A percentile compares a stretch with the other conserved stretches of the same genome.
phyloP scores from a whole-genome alignment of 2,113 vertebrate genomes.

The Cheilinus undulatus region DNA sequence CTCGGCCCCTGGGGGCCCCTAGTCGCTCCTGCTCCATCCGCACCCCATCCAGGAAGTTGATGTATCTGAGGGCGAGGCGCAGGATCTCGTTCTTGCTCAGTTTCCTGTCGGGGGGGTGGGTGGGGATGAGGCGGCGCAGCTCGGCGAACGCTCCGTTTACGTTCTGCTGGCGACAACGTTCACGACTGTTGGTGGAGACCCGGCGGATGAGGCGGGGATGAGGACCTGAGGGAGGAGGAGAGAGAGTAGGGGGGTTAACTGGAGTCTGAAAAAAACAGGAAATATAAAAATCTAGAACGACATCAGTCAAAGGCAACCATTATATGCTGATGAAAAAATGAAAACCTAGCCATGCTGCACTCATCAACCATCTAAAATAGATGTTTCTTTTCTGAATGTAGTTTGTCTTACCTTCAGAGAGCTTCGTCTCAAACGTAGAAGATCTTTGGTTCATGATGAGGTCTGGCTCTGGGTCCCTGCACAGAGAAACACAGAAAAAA shows the following conservation, averaged over 20 bases:
- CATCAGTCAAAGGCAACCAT: too few relatives aligned
- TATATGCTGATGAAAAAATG: too few relatives aligned
- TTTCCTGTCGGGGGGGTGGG: conserved; percentile 68
- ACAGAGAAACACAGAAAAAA: background rate
- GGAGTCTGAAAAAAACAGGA: background rate
- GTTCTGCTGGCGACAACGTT: conserved; percentile 68
- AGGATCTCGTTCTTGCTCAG: conserved; percentile 72
- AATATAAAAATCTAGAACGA: too few relatives aligned
- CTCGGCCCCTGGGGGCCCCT: background rate
- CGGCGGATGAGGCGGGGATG: background rate
- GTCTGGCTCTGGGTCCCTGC: conserved; percentile 25
- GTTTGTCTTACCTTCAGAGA: background rate
- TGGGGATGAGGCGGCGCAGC: conserved; percentile 66
- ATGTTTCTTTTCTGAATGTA: too few relatives aligned
- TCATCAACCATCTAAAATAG: too few relatives aligned
- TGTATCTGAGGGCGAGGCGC: conserved; percentile 63
- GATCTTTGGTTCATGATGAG: background rate
- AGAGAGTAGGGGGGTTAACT: background rate
- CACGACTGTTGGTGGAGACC: conserved; percentile 51
- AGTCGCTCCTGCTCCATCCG: conserved; percentile 32
- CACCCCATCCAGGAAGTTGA: conserved; percentile 64
- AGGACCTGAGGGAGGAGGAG: conserved; percentile 9
- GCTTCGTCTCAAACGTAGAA: background rate
- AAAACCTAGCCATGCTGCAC: too few relatives aligned
- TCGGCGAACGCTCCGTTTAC: conserved; percentile 58